These are phyloP conservation scores for Oncorhynchus nerka DNA, from an alignment of 2,113 vertebrate genomes.

Conservation along the genomic window DNA sequence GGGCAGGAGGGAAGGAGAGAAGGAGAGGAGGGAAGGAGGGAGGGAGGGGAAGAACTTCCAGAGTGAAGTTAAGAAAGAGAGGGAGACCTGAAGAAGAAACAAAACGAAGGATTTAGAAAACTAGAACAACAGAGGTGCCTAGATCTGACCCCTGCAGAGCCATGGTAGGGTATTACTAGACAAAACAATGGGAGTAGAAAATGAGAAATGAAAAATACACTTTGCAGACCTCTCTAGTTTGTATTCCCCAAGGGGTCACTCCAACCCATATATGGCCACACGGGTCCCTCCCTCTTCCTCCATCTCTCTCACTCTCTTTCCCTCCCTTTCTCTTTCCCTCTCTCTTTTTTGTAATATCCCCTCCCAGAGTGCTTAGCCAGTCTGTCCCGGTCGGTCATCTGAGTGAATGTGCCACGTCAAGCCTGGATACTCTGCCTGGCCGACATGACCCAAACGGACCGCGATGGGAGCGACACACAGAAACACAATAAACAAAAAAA, in stretches of 20 bases:
- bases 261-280: slow-evolving; percentile 95
- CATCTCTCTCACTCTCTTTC: neutral
- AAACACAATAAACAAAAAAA: slow-evolving; percentile 43
- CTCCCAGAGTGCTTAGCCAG: slow-evolving; percentile 95
- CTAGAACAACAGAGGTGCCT: slow-evolving; percentile 35
- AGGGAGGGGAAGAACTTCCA: slow-evolving; percentile 30
- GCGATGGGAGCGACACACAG: slow-evolving; percentile 46
- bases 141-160: slow-evolving; percentile 15
- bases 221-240: slow-evolving; percentile 81
- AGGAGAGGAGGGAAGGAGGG: slow-evolving; percentile 27
- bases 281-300: slow-evolving; percentile 91
- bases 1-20: too few species aligned
- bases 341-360: slow-evolving; percentile 73
- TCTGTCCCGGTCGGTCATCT: slow-evolving; percentile 90
- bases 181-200: slow-evolving; percentile 6
- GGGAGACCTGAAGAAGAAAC: slow-evolving; percentile 22
- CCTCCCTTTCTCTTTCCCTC: slow-evolving; percentile 32
- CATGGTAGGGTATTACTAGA: slow-evolving; percentile 29
- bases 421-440: slow-evolving; percentile 90
- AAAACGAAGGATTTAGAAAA: slow-evolving; percentile 59
- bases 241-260: slow-evolving; percentile 88
- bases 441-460: slow-evolving; percentile 62
- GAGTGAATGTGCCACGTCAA: slow-evolving; percentile 99
- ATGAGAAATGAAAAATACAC: slow-evolving; percentile 12
- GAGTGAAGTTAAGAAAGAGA: slow-evolving; percentile 36